These are phyloP conservation scores for Dipodomys stephensi DNA, from an alignment of 2,113 vertebrate genomes.

Conservation along the genomic window DNA sequence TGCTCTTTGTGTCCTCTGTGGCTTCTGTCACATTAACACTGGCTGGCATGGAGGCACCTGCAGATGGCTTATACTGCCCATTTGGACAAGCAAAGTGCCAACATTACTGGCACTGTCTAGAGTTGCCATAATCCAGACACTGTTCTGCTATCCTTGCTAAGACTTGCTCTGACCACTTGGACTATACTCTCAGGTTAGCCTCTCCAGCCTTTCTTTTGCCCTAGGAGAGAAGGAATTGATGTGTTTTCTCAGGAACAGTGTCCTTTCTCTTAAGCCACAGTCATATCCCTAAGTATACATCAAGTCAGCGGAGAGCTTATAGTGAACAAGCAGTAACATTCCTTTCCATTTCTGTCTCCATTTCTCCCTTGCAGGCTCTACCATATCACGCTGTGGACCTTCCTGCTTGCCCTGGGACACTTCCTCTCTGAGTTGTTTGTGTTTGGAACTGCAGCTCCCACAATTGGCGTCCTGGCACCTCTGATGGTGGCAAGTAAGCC, in stretches of 20 bases:
- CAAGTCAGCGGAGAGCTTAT: background rate
- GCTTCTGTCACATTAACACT: background rate
- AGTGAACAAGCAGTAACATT: background rate
- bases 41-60: background rate
- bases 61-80: background rate
- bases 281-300: background rate
- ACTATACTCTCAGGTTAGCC: background rate
- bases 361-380: conserved; percentile 91
- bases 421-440: conserved; percentile 95
- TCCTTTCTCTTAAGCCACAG: background rate
- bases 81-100: background rate
- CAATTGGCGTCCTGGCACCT: conserved; percentile 95
- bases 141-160: background rate
- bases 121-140: background rate
- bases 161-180: background rate
- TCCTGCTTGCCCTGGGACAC: conserved; percentile 95
- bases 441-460: conserved; percentile 94
- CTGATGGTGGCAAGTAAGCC: conserved; percentile 95
- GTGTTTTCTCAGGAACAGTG: background rate
- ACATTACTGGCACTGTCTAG: background rate
- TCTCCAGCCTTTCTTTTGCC: background rate
- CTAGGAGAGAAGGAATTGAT: background rate
- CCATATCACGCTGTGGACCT: conserved; percentile 96
- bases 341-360: conserved; percentile 11
- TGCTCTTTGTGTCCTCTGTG: background rate